phyloP scores from a whole-genome alignment of 2,113 vertebrate genomes.

The Malurus elegans region DNA sequence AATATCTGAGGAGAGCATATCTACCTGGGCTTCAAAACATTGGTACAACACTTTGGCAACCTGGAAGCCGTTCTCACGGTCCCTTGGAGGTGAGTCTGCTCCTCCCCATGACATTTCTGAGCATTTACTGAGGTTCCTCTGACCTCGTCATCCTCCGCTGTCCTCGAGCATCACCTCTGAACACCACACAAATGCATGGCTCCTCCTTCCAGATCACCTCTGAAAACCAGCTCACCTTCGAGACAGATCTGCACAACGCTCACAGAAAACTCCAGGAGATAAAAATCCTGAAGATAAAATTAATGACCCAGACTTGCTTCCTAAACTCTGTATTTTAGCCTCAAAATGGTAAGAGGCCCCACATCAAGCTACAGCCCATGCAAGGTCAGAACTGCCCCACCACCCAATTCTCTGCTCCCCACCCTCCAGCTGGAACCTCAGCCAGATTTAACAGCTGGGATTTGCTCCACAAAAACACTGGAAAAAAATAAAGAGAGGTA shows the following conservation, averaged over 20 bases:
- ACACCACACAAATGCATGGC: rapidly evolving
- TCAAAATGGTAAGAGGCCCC: not conserved
- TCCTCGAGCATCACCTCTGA: not conserved
- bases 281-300: not conserved
- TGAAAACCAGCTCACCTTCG: not conserved
- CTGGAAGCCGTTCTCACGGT: not conserved
- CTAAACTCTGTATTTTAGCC: not conserved
- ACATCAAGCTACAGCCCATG: not conserved
- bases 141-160: not conserved
- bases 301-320: not conserved
- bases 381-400: not conserved
- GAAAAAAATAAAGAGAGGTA: rapidly evolving
- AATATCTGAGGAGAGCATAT: not conserved
- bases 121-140: not conserved
- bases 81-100: not conserved
- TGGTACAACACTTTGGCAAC: not conserved
- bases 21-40: not conserved
- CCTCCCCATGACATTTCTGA: not conserved
- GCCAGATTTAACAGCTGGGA: not conserved
- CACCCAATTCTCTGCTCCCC: not conserved
- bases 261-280: not conserved
- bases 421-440: slow-evolving; percentile 14
- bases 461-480: not conserved
- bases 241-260: not conserved
- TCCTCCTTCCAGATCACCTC: not conserved